phyloP scores from a whole-genome alignment of 2,797 vertebrate genomes.

The Lateolabrax maculatus region DNA sequence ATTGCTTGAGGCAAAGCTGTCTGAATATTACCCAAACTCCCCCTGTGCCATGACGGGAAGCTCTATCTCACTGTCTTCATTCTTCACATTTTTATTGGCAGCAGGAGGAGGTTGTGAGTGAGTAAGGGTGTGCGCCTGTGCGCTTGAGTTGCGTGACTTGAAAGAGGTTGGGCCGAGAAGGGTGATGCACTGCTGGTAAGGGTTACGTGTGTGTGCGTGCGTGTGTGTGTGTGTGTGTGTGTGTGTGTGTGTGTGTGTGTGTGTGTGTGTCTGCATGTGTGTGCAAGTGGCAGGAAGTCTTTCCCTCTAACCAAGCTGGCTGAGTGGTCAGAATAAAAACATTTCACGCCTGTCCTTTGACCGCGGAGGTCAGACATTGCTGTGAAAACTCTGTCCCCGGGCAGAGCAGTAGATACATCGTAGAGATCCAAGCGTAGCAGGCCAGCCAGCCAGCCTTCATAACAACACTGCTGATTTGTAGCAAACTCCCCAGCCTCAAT shows the following conservation, averaged over 20 bases:
- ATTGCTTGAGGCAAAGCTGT: constrained; percentile 79
- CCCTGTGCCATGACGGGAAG: constrained; percentile 68
- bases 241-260: constrained; percentile 28
- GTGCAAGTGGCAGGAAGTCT: constrained; percentile 37
- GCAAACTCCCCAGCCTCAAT: constrained; percentile 73
- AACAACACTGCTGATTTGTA: constrained; percentile 79
- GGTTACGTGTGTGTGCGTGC: constrained; percentile 37
- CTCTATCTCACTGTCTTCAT: constrained; percentile 78
- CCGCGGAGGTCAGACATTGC: constrained; percentile 49
- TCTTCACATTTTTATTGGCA: constrained; percentile 78
- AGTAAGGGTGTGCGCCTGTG: constrained; percentile 49
- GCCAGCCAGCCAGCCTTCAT: constrained; percentile 55
- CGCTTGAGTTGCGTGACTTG: constrained; percentile 62
- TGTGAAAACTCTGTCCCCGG: constrained; percentile 57
- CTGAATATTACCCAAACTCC: constrained; percentile 82
- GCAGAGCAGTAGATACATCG: constrained; percentile 58
- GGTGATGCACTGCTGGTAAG: constrained; percentile 47
- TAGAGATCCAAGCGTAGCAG: constrained; percentile 49
- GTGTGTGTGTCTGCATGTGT: constrained; percentile 25
- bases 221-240: constrained; percentile 33
- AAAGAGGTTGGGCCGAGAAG: constrained; percentile 48
- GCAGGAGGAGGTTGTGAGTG: constrained; percentile 54
- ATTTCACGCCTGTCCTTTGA: constrained; percentile 53
- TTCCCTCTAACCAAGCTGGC: constrained; percentile 37
- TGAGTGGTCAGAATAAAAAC: constrained; percentile 61